Percentiles rank a stretch among this genome's conserved stretches.
Evolutionary conservation across 2,888 invertebrate genomes (phyloP).

Genomic region (Andrena flavipes): DNA sequence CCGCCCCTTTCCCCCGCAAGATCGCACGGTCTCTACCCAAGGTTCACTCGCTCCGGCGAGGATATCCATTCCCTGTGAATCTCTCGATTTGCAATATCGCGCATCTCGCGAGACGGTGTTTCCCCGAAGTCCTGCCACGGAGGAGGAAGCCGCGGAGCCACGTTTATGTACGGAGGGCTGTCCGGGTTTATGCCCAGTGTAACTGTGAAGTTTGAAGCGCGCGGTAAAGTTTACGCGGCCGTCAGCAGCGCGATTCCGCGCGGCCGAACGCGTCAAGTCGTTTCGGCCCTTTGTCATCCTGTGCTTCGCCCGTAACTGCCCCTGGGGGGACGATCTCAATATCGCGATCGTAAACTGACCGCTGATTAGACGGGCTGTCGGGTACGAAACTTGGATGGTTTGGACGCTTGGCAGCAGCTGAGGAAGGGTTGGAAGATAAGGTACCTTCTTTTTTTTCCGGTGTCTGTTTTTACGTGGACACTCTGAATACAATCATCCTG

Average conservation of each 20-base stretch:
- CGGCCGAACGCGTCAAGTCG: slow-evolving; percentile 8
- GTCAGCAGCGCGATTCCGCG: background rate
- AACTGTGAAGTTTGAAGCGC: slow-evolving; percentile 29
- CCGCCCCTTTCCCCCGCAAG: background rate
- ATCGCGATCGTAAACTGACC: slow-evolving; percentile 46
- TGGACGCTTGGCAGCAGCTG: background rate
- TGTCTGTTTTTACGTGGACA: background rate
- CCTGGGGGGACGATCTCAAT: slow-evolving; percentile 28
- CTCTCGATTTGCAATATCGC: no score
- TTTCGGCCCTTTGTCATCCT: slow-evolving; percentile 15
- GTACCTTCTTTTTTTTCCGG: background rate
- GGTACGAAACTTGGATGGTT: background rate
- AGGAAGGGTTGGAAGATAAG: background rate
- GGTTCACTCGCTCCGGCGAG: no score
- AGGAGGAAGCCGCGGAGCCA: no score
- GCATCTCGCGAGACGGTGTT: no score
- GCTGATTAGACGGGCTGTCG: slow-evolving; percentile 9
- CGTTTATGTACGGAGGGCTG: background rate
- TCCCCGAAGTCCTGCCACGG: background rate
- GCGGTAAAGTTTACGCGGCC: slow-evolving; percentile 30
- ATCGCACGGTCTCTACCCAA: no score
- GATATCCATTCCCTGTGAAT: no score
- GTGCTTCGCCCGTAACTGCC: background rate
- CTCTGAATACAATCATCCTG: background rate
- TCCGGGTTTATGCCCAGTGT: slow-evolving; percentile 22